Percentiles rank a stretch among this genome's conserved stretches.
Conservation (phyloP, 2,797 vertebrate genomes). For the Sandelia bainsii region DNA sequence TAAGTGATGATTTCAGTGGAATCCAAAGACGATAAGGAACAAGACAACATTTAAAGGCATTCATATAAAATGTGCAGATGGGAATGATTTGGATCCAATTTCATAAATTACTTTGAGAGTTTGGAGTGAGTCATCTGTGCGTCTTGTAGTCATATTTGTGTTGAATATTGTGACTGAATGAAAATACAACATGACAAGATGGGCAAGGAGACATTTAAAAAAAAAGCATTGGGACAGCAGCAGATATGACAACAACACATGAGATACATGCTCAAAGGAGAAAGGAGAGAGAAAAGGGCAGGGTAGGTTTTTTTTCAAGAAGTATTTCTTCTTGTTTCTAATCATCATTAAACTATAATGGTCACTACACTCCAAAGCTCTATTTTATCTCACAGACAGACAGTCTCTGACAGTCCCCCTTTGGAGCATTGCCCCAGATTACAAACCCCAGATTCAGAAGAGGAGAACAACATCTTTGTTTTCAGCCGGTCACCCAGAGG, state of each 20-base stretch:
- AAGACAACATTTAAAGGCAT: neutral
- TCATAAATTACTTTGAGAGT: conserved; percentile 22
- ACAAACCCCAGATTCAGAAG: conserved; percentile 56
- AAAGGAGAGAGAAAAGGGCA: conserved; percentile 10
- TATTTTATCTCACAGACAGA: conserved; percentile 60
- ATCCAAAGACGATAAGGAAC: conserved; percentile 12
- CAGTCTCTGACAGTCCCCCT: conserved; percentile 38
- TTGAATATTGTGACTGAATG: conserved; percentile 1
- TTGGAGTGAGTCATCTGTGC: conserved; percentile 21
- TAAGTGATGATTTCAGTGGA: neutral
- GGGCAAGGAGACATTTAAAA: conserved; percentile 2
- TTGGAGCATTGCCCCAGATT: conserved; percentile 64
- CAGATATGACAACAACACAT: neutral
- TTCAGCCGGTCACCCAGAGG: conserved; percentile 46
- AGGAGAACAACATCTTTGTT: conserved; percentile 62
- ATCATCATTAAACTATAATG: conserved; percentile 42
- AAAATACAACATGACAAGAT: conserved; percentile 12
- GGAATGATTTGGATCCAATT: conserved; percentile 5
- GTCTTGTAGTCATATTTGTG: conserved; percentile 10
- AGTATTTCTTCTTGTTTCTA: conserved; percentile 28
- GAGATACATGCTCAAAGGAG: neutral
- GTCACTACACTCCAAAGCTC: conserved; percentile 31
- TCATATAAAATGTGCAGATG: conserved; percentile 9
- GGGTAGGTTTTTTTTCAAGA: conserved; percentile 1
- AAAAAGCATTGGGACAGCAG: neutral